Evolutionary conservation across 2,797 vertebrate genomes (phyloP).

Genomic region (Champsocephalus gunnari): DNA sequence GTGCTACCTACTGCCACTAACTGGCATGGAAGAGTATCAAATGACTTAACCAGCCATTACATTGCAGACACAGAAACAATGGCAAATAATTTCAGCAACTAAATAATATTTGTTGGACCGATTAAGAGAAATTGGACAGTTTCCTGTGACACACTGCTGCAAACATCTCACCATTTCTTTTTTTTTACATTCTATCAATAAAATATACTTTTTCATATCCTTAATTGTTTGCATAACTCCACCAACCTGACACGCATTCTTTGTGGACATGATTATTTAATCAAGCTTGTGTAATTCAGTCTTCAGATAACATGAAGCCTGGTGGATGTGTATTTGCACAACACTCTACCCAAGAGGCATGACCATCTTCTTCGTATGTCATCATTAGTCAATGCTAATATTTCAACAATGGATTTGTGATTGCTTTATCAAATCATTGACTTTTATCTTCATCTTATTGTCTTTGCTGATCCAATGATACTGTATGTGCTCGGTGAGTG

Average conservation of each 20-base stretch:
- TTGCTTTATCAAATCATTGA: background rate
- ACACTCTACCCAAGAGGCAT: background rate
- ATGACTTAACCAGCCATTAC: no score
- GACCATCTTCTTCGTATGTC: background rate
- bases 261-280: background rate
- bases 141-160: no score
- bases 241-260: background rate
- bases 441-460: background rate
- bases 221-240: background rate
- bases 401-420: background rate
- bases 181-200: no score
- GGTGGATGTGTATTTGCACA: background rate
- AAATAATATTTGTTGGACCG: no score
- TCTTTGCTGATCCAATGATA: background rate
- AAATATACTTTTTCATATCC: no score
- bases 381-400: background rate
- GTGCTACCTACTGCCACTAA: no score
- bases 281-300: constrained; percentile 1
- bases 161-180: no score
- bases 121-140: no score
- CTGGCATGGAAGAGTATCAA: no score
- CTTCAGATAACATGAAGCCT: background rate
- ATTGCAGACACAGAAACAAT: no score
- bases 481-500: background rate
- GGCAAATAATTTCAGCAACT: no score